Conservation (phyloP, 1,140 invertebrate genomes). For the Pararge aegeria region DNA sequence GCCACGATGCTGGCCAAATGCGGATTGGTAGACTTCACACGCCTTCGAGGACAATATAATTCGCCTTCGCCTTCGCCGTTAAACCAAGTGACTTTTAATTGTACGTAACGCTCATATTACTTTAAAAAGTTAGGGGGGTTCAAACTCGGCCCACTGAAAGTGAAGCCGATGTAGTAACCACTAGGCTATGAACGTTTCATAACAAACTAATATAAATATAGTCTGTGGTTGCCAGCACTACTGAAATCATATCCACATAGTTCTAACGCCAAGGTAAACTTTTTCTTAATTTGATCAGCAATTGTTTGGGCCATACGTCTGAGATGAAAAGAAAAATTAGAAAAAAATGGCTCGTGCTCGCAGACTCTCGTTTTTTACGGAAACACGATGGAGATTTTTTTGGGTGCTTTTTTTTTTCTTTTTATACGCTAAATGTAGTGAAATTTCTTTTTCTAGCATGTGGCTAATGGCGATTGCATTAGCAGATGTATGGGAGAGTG, state of each 20-base stretch:
- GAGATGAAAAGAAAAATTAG: conserved; percentile 44
- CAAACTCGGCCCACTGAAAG: too few species aligned
- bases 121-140: too few species aligned
- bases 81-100: too few species aligned
- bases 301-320: conserved; percentile 53
- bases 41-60: too few species aligned
- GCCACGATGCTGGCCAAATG: too few species aligned
- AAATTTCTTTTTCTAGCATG: conserved; percentile 62
- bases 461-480: conserved; percentile 51
- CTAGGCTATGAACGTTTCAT: too few species aligned
- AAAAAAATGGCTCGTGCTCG: conserved; percentile 69
- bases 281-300: conserved; percentile 72
- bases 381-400: conserved; percentile 45
- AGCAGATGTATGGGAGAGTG: conserved; percentile 31
- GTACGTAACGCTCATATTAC: too few species aligned
- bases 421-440: conserved; percentile 46
- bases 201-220: background rate
- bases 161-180: too few species aligned
- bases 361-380: conserved; percentile 69
- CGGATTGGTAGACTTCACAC: too few species aligned
- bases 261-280: conserved; percentile 34
- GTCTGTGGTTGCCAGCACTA: too few species aligned
- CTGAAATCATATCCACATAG: conserved; percentile 30
- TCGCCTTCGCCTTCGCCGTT: too few species aligned
- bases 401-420: conserved; percentile 40